Evolutionary conservation across 2,113 vertebrate genomes (phyloP).

Genomic region (Rattus norvegicus): DNA sequence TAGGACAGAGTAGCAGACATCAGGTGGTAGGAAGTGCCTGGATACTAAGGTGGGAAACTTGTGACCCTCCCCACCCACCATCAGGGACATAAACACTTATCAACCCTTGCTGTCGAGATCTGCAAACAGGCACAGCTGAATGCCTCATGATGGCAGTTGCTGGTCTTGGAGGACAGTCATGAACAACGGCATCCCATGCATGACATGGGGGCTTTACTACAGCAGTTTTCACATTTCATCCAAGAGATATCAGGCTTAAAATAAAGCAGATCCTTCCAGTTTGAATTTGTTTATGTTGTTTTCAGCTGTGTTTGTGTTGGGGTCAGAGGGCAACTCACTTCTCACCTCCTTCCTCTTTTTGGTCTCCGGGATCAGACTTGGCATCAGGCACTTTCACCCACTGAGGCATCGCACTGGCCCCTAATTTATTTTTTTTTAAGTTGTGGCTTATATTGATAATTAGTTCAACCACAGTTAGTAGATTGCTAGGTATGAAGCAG

Average conservation of each 20-base stretch:
- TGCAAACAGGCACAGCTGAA: neutral
- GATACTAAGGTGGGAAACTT: neutral
- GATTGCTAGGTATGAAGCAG: neutral
- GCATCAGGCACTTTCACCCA: neutral
- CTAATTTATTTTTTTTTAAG: neutral
- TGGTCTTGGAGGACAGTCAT: neutral
- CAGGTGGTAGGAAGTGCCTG: neutral
- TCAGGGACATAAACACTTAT: neutral
- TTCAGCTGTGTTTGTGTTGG: neutral
- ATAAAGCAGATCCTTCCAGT: neutral
- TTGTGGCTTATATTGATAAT: neutral
- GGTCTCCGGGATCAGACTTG: neutral
- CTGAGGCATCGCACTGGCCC: neutral
- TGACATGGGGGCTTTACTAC: neutral
- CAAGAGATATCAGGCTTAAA: neutral
- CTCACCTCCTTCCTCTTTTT: neutral
- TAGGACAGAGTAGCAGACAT: neutral
- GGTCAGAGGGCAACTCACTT: neutral
- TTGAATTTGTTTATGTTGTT: neutral
- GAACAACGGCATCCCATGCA: neutral
- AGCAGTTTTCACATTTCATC: neutral
- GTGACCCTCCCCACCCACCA: neutral
- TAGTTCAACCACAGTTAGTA: neutral
- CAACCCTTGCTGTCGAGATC: neutral
- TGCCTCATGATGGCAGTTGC: neutral